Percentiles rank a stretch among this genome's conserved stretches.
Conservation (phyloP, 2,888 invertebrate genomes). For the Cynaeus angustus region DNA sequence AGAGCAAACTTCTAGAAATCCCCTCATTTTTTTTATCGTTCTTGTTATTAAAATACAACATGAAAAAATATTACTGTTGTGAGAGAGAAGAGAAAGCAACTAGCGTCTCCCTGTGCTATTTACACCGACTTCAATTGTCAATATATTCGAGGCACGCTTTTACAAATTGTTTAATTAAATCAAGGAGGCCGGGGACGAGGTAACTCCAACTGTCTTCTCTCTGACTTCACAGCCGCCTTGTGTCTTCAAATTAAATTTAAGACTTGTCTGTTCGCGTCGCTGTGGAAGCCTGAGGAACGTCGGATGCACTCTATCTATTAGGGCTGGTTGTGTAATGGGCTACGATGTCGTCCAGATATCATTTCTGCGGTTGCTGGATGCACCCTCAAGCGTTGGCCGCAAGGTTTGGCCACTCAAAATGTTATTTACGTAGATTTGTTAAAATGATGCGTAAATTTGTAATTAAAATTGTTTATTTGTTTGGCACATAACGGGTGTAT, state of each 20-base stretch:
- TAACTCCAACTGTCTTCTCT: slow-evolving; percentile 60
- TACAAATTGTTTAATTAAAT: slow-evolving; percentile 72
- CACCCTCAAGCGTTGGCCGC: neutral
- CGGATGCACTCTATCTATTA: slow-evolving; percentile 38
- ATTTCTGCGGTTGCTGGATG: slow-evolving; percentile 6
- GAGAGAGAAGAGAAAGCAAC: neutral
- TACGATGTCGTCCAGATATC: slow-evolving; percentile 7
- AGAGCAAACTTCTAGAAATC: too few species aligned
- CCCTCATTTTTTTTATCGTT: too few species aligned
- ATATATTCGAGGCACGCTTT: slow-evolving; percentile 71
- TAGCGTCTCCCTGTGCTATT: slow-evolving; percentile 51
- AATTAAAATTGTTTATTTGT: too few species aligned
- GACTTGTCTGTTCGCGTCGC: slow-evolving; percentile 45
- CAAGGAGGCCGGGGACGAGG: slow-evolving; percentile 60
- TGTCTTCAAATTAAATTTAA: slow-evolving; percentile 65
- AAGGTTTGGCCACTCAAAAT: too few species aligned
- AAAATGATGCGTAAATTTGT: too few species aligned
- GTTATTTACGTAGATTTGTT: too few species aligned
- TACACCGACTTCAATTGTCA: slow-evolving; percentile 65
- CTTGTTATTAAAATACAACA: too few species aligned
- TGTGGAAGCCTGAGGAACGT: slow-evolving; percentile 13
- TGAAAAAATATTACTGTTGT: too few species aligned
- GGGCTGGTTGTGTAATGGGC: slow-evolving; percentile 9
- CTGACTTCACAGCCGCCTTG: slow-evolving; percentile 60
- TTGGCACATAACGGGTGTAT: too few species aligned